Base-by-base conservation (phyloP, 2,113 vertebrate genomes). In the Struthidea cinerea region DNA sequence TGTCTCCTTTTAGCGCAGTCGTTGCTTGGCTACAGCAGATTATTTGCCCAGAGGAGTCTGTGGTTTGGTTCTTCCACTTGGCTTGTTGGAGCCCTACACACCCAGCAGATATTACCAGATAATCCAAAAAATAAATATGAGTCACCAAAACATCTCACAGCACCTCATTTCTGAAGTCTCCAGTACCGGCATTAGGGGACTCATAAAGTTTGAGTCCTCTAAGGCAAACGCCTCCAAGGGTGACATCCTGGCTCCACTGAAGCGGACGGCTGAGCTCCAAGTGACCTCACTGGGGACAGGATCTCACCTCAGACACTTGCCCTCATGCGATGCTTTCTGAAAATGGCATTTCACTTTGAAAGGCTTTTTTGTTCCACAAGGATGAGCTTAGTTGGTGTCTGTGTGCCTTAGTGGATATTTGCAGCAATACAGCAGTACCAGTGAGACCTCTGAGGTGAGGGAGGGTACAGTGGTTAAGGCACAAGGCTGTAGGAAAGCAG, bases 371-470 rank as follows among this genome's bases (percentile, higher is more conserved):
- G 37, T 63, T 87, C 44, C 76, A 83, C 71, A 71, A 95, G 93
- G 59, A 93, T 88, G 59, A 90, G 71, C 93, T 97, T 50, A 86
- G 73, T 30, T 91, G 39, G 50, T 71, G 26, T 95, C 63, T 39
- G 11, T 23, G 7, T 14, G 27, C 22, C 26, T 67, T 1, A 4
- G 20, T 22, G n/a, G 32, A 4, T 33, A 21, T 16, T 77, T 78
- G 55, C 17, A 69, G 50, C 46, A 65, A 14, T 16, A 8, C 27
- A 55, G 46, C 16, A 60, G 18, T 3, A 22, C 22, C 52, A 27
- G 53, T 27, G n/a, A 81, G n/a, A 44, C 17, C 56, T 53, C 4
- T 6, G 35, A 70, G 33, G 16, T 20, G 37, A 73, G 35, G n/a
- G 19, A 80, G 42, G 16, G 10, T 27, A 10, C 10, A 2, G 20